Evolutionary conservation across 2,113 vertebrate genomes (phyloP), one percentile per base, ranked within the genome.

Genomic region (Apistogramma diplotaenia): DNA sequence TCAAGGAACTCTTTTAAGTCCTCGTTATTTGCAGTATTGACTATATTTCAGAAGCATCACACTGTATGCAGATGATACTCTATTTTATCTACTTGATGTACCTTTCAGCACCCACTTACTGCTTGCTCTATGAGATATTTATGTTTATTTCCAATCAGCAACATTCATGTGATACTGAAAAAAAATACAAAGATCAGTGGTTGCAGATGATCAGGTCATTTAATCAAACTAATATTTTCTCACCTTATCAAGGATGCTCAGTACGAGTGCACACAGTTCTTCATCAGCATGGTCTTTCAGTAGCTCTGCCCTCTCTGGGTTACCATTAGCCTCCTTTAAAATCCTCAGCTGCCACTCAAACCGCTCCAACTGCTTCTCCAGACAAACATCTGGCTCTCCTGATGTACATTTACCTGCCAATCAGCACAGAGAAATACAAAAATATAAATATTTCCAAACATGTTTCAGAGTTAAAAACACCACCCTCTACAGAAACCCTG

Each of bases 281-380:
- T 90, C 90, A 0, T 94, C 81, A 0, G 78, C 78, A 76, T 95
- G 91, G 8, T 79, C 84, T 19, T 83, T 93, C 65, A 95, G 92
- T 9, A 96, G 93, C 76, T 94, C 92, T 25, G 88, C 92, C 92
- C 94, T 93, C 87, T 93, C 94, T 1, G 85, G 55, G 70, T 67
- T 89, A 74, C 92, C 91, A 61, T 87, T 85, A 81, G 93, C 91
- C 19, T 92, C 91, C 78, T 89, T 88, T 8, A 95, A 78, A 23
- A 87, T 90, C 85, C 84, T 92, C 76, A 95, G 86, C 91, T 96
- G 95, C 93, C 93, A 91, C 75, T 95, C 93, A 1, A 94, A 93
- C 1, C 88, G 83, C 81, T 94, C 93, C 84, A 94, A 76, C 80
- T 94, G 93, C 84, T 92, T 93, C 85, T 94, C 88, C 79, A 93